phyloP scores from a whole-genome alignment of 2,797 vertebrate genomes.

The Leuciscus waleckii region DNA sequence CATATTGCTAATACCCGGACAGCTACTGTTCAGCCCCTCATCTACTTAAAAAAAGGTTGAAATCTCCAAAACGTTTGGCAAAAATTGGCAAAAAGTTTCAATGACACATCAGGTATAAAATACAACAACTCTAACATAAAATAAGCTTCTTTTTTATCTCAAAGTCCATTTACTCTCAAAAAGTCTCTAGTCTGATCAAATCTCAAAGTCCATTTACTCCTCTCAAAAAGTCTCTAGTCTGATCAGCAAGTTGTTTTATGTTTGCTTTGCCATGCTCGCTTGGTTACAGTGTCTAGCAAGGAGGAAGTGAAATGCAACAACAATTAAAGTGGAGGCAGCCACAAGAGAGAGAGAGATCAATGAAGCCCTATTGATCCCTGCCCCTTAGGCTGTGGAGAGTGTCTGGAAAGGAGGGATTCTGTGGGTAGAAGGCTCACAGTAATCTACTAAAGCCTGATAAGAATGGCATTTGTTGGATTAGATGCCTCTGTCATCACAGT shows the following conservation, averaged over 20 bases:
- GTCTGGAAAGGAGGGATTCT: constrained; percentile 81
- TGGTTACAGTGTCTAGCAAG: constrained; percentile 56
- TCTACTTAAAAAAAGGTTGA: neutral
- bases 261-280: constrained; percentile 52
- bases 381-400: constrained; percentile 77
- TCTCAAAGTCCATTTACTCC: constrained; percentile 7
- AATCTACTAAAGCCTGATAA: constrained; percentile 86
- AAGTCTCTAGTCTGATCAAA: neutral
- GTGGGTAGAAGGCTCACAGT: constrained; percentile 81
- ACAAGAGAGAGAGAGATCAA: constrained; percentile 78
- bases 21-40: neutral
- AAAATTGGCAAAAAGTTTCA: neutral
- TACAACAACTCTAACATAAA: neutral
- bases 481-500: constrained; percentile 78
- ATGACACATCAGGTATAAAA: neutral
- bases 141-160: neutral
- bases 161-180: neutral
- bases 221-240: neutral
- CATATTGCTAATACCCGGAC: too few relatives aligned
- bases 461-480: constrained; percentile 85
- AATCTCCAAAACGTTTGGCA: neutral
- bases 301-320: constrained; percentile 70
- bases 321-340: constrained; percentile 82
- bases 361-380: constrained; percentile 81
- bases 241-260: constrained; percentile 24